Evolutionary conservation across 2,113 vertebrate genomes (phyloP), one percentile per base, ranked within the genome.

Genomic region (Trichomycterus rosablanca): DNA sequence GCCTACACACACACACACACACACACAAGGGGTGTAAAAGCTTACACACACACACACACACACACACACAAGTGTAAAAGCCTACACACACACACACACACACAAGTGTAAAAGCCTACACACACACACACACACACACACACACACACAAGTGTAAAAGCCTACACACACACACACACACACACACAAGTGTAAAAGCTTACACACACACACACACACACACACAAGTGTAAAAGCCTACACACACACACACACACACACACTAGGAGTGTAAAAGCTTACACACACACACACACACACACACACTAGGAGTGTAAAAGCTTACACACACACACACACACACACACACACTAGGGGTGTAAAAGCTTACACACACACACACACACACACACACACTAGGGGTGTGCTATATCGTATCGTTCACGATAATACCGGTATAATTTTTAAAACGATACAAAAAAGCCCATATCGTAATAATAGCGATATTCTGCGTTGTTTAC

Each of bases 201-300:
- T 7, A 7, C 30, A 34, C 5, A 34, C 10, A 34, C 34, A 6
- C 34, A 35, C 34, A 6, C 9, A 35, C 34, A 35, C 34, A 35
- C 34, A 35, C 34, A 35, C 8, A 7, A n/a, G n/a, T n/a, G n/a
- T n/a, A n/a, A n/a, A n/a, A n/a, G n/a, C n/a, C n/a, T n/a, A n/a
- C n/a, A n/a, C 34, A 35, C 34, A 35, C 34, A 35, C 34, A 35
- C 7, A 35, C 1, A n/a, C n/a, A n/a, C n/a, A n/a, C n/a, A n/a
- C n/a, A n/a, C n/a, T 3, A 52, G n/a, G n/a, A n/a, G n/a, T 64
- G 51, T n/a, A 65, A 44, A 67, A 66, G 66, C 44, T 61, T 39
- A 59, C 43, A 50, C 53, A 45, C 14, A 63, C 59, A 63, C 37
- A 42, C 59, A 35, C 32, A n/a, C 46, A 14, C 42, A 18, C 19